Evolutionary conservation across 2,113 vertebrate genomes (phyloP).

Genomic region (Probosciger aterrimus): DNA sequence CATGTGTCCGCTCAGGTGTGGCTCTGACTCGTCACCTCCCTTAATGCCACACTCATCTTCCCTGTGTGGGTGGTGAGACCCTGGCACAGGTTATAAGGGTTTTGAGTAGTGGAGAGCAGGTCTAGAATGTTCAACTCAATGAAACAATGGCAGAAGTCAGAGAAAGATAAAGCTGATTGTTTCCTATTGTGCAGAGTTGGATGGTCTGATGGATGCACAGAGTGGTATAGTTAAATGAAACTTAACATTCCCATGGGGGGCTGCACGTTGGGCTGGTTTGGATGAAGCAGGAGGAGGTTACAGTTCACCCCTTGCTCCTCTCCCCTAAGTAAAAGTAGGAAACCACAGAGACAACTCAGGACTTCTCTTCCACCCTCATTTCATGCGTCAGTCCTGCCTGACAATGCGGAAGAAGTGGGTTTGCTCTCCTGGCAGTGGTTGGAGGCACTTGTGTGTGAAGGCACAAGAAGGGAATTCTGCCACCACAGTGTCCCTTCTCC

Average conservation of each 20-base stretch:
- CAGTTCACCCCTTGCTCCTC: background rate
- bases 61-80: background rate
- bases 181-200: background rate
- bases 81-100: background rate
- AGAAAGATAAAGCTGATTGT: background rate
- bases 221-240: background rate
- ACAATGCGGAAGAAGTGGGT: background rate
- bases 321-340: background rate
- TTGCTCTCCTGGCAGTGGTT: background rate
- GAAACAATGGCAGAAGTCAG: background rate
- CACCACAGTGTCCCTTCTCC: background rate
- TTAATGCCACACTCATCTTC: background rate
- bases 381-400: background rate
- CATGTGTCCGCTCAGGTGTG: fast-evolving
- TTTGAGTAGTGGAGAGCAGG: background rate
- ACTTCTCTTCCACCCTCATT: background rate
- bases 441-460: background rate
- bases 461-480: background rate
- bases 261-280: background rate
- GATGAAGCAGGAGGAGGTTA: background rate
- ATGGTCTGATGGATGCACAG: background rate
- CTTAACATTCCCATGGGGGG: too few species aligned
- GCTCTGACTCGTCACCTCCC: background rate
- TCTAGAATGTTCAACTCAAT: background rate
- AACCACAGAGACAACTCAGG: background rate